These are phyloP conservation scores for Rhagonycha fulva DNA, from an alignment of 2,888 invertebrate species.

Conservation along the genomic window DNA sequence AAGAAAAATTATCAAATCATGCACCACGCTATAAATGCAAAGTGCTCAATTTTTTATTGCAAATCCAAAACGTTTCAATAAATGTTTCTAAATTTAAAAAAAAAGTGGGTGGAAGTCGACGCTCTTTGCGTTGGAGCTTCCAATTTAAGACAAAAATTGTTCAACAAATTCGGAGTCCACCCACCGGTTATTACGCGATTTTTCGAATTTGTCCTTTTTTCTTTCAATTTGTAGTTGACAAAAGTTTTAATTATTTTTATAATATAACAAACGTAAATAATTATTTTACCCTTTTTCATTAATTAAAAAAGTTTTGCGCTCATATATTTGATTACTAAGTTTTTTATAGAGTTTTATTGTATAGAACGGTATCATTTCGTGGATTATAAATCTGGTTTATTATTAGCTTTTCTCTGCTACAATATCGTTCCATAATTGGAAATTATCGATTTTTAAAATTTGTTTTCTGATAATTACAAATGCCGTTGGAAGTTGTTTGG, in stretches of 20 bases:
- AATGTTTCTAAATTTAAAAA: not conserved
- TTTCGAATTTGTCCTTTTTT: not conserved
- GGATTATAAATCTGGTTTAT: not conserved
- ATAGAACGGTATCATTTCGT: not conserved
- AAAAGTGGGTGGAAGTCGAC: not conserved
- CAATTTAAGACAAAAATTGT: not conserved
- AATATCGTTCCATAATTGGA: not conserved
- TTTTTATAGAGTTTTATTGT: not conserved
- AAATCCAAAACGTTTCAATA: not conserved
- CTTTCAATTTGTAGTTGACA: not conserved
- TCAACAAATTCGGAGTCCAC: not conserved
- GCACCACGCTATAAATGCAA: not conserved
- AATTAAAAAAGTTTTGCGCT: not conserved
- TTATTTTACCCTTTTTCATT: not conserved
- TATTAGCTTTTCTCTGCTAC: not conserved
- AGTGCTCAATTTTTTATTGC: not conserved
- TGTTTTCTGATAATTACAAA: not conserved
- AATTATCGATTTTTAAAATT: not conserved
- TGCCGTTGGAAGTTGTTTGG: not conserved
- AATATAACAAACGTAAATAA: not conserved
- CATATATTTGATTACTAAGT: not conserved
- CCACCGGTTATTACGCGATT: not conserved
- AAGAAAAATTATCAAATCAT: not conserved
- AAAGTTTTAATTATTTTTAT: no score
- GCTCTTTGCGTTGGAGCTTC: not conserved